These are phyloP conservation scores for Ceratotherium simum DNA, from an alignment of 2,113 vertebrate species.

Conservation along the genomic window DNA sequence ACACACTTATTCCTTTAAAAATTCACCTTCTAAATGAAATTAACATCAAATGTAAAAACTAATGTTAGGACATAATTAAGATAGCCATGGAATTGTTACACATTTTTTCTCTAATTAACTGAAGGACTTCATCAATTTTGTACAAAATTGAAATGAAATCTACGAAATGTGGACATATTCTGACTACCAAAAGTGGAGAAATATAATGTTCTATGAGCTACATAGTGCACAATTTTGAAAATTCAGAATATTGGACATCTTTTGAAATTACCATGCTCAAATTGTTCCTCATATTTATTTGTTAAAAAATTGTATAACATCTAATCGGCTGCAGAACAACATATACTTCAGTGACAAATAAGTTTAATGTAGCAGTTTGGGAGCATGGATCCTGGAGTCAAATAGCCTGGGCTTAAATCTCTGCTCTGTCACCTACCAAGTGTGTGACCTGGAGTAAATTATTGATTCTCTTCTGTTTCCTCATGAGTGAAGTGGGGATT, in stretches of 20 bases:
- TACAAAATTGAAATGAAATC: background rate
- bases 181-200: background rate
- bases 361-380: background rate
- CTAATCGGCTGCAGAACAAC: background rate
- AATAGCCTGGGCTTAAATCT: background rate
- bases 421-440: background rate
- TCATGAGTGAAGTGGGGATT: background rate
- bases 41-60: background rate
- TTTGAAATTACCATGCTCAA: background rate
- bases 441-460: background rate
- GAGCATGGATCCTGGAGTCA: background rate
- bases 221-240: background rate
- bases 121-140: background rate
- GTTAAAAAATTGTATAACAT: background rate
- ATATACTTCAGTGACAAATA: background rate
- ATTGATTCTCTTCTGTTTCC: background rate
- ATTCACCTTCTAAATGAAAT: slow-evolving; percentile 8
- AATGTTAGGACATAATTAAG: background rate
- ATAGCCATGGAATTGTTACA: background rate
- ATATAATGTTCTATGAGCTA: background rate
- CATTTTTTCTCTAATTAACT: background rate
- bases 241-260: background rate
- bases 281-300: background rate
- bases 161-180: background rate
- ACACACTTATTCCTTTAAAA: background rate